Conservation (phyloP, 2,888 invertebrate species). For the Andrena trimmerana region DNA sequence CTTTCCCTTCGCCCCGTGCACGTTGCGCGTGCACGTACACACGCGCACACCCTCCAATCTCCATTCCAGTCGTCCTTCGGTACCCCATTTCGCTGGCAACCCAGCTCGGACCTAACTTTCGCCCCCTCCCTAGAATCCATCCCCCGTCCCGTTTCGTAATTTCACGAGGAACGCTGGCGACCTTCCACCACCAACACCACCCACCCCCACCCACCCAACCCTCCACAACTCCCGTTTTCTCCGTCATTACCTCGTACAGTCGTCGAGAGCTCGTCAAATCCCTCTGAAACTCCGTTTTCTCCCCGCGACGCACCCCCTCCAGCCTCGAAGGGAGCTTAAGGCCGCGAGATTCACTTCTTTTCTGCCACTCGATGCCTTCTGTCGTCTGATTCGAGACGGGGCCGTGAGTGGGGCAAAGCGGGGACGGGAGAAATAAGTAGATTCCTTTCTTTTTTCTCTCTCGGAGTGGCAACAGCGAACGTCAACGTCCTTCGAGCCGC, state of each 20-base stretch:
- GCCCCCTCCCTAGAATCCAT: slow-evolving; percentile 31
- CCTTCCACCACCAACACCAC: background rate
- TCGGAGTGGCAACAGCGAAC: slow-evolving; percentile 27
- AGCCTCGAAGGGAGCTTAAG: background rate
- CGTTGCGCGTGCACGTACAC: slow-evolving; percentile 13
- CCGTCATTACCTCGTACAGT: slow-evolving; percentile 37
- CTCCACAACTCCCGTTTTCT: background rate
- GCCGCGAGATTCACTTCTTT: slow-evolving; percentile 33
- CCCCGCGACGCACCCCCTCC: background rate
- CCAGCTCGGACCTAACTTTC: slow-evolving; percentile 45
- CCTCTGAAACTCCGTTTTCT: slow-evolving; percentile 33
- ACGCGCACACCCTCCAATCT: slow-evolving; percentile 48
- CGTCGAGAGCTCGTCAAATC: slow-evolving; percentile 46
- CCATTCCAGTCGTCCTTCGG: slow-evolving; percentile 31
- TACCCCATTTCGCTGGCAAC: slow-evolving; percentile 37
- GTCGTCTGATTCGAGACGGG: slow-evolving; percentile 17
- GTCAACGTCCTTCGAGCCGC: slow-evolving; percentile 29
- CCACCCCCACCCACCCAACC: background rate
- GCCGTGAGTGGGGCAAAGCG: background rate
- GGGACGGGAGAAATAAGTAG: background rate
- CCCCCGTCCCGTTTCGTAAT: slow-evolving; percentile 53
- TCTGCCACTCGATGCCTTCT: background rate
- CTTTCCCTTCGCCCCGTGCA: slow-evolving; percentile 1
- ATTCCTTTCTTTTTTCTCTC: background rate
- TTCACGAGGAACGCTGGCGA: slow-evolving; percentile 41